These are phyloP conservation scores for Cyanistes caeruleus DNA, from an alignment of 2,113 vertebrate species.

Conservation along the genomic window DNA sequence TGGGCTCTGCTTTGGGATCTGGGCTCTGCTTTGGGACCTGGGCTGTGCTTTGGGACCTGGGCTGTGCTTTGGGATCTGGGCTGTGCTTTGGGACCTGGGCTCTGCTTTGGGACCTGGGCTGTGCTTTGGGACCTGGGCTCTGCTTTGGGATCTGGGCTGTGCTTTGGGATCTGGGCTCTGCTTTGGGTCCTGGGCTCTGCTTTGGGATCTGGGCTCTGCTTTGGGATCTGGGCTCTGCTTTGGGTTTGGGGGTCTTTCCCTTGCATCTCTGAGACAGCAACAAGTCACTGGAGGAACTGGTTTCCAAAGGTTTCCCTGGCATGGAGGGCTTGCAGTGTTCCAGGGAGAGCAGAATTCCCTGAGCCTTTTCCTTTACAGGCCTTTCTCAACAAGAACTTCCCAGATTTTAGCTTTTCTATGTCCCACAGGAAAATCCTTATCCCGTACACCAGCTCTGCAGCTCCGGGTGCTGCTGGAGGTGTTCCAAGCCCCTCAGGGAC, in stretches of 20 bases:
- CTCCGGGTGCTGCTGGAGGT: background rate
- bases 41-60: no score
- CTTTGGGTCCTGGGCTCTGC: no score
- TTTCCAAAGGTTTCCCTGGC: background rate
- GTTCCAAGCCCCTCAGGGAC: no score
- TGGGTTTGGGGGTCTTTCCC: background rate
- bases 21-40: no score
- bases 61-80: no score
- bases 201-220: background rate
- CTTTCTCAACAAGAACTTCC: background rate
- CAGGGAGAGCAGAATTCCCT: background rate
- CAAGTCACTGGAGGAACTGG: background rate
- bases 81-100: no score
- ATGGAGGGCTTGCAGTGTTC: background rate
- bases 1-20: no score
- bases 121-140: no score
- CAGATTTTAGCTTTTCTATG: background rate
- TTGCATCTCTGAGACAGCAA: background rate
- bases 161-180: background rate
- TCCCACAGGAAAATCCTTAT: background rate
- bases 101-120: no score
- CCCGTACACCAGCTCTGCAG: background rate
- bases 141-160: no score
- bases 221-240: background rate
- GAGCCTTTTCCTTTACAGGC: background rate